A percentile compares a stretch with the other conserved stretches of the same genome.
Conservation (phyloP, 2,888 invertebrate genomes). For the Linnaemya tessellans region DNA sequence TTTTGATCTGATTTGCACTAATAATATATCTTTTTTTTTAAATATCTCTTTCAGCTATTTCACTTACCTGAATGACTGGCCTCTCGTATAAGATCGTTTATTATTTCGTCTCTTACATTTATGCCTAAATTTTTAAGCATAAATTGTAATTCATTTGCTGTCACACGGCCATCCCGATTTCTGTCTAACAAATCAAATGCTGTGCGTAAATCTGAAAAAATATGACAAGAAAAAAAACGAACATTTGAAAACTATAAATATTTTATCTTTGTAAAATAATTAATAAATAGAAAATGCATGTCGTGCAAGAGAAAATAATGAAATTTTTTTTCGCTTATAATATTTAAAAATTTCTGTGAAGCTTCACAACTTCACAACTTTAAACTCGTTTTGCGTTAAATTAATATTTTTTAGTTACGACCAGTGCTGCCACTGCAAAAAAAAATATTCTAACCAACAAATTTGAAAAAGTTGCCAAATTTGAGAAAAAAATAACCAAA, state of each 20-base stretch:
- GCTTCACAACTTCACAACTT: no score
- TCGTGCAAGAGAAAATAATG: no score
- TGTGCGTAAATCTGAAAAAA: conserved; percentile 88
- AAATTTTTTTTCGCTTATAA: no score
- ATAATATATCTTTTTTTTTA: neutral
- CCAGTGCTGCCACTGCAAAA: no score
- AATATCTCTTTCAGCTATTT: neutral
- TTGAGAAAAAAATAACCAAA: no score
- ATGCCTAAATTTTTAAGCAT: conserved; percentile 92
- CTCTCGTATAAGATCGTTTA: conserved; percentile 89
- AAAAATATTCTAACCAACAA: no score
- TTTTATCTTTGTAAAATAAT: no score
- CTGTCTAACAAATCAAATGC: conserved; percentile 91
- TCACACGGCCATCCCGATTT: conserved; percentile 90
- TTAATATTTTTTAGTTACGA: no score
- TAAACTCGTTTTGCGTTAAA: no score
- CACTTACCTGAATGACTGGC: conserved; percentile 88
- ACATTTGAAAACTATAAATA: neutral
- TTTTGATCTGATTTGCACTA: no score
- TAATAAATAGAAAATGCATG: neutral
- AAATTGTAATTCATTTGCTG: conserved; percentile 89
- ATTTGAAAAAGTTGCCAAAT: no score
- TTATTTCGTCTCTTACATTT: conserved; percentile 89
- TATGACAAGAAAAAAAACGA: neutral
- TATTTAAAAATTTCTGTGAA: no score